phyloP scores from a whole-genome alignment of 2,113 vertebrate species.

The Mesitornis unicolor region DNA sequence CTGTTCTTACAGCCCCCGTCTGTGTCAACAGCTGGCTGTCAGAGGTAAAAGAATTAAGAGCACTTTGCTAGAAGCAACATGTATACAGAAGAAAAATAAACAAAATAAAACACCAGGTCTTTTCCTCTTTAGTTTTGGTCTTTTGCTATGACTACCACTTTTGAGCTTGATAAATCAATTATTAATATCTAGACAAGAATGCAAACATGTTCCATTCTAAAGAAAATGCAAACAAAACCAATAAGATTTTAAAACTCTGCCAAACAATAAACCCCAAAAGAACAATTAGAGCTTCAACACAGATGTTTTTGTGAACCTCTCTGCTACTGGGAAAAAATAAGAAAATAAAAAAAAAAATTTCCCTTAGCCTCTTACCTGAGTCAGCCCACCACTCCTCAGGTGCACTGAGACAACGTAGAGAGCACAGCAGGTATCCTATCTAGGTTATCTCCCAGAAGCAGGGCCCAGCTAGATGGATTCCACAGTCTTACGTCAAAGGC shows the following conservation, averaged over 20 bases:
- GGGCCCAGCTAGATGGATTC: background rate
- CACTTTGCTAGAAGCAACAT: background rate
- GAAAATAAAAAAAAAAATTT: no score
- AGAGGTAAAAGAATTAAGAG: background rate
- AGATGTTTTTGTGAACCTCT: background rate
- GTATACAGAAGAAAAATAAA: background rate
- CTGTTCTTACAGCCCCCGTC: background rate
- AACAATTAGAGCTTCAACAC: background rate
- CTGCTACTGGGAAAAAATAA: background rate
- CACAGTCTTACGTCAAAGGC: background rate
- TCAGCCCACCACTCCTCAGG: background rate
- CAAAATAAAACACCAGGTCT: background rate
- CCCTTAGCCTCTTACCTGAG: background rate
- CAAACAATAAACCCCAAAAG: background rate
- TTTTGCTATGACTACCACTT: background rate
- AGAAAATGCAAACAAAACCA: background rate
- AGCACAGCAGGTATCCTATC: background rate
- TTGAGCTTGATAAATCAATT: background rate
- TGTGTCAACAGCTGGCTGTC: background rate
- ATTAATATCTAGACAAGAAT: background rate
- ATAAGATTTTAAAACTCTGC: background rate
- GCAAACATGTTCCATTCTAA: background rate
- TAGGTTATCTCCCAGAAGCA: background rate
- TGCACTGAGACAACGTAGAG: background rate
- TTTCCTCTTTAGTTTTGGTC: background rate